A percentile compares a stretch with the other conserved stretches of the same genome.
Conservation (phyloP, 2,888 invertebrate species). For the Acleris literana region DNA sequence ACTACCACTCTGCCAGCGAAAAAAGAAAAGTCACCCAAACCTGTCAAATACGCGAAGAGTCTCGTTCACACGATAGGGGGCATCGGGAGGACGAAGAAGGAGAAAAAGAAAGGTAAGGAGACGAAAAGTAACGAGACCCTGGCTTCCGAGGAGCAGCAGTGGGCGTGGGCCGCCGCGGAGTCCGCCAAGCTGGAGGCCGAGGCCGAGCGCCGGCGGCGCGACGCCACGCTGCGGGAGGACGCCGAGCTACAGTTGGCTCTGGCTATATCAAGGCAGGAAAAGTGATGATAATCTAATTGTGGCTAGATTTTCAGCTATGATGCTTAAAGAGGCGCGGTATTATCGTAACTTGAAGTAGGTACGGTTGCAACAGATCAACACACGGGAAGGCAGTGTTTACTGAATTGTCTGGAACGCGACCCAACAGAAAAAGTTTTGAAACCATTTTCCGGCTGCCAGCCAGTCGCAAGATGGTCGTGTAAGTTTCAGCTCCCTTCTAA, state of each 20-base stretch:
- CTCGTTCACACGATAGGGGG: slow-evolving; percentile 78
- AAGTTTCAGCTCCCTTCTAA: no score
- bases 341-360: no score
- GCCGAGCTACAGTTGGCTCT: slow-evolving; percentile 89
- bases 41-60: slow-evolving; percentile 75
- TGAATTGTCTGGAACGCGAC: no score
- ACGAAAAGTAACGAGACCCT: slow-evolving; percentile 54
- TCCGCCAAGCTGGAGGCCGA: slow-evolving; percentile 86
- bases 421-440: no score
- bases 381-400: no score
- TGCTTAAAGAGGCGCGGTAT: no score
- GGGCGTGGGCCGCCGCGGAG: slow-evolving; percentile 89
- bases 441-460: no score
- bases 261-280: slow-evolving; percentile 84
- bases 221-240: slow-evolving; percentile 78
- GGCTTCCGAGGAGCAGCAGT: slow-evolving; percentile 85
- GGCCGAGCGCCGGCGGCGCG: slow-evolving; percentile 79
- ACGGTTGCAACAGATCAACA: no score
- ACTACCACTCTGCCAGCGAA: slow-evolving; percentile 68
- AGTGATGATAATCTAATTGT: slow-evolving; percentile 50
- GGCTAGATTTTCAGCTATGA: no score
- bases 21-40: slow-evolving; percentile 77
- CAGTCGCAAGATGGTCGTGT: no score
- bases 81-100: slow-evolving; percentile 62
- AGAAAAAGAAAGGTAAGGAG: slow-evolving; percentile 66